Base-by-base conservation (phyloP, 2,113 vertebrate species). In the Malurus melanocephalus region DNA sequence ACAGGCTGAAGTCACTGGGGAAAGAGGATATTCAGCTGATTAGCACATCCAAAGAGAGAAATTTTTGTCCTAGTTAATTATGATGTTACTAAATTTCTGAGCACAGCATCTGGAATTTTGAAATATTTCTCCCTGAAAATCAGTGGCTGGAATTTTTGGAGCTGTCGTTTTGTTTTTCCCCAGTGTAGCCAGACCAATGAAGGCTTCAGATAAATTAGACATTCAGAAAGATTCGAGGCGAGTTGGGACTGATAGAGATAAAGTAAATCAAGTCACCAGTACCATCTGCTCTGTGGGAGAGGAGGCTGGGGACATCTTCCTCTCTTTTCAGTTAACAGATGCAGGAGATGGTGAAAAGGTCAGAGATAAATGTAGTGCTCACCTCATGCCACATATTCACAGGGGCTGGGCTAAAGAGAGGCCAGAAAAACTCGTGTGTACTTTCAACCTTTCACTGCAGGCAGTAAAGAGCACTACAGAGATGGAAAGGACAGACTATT, bases 351-450 rank as follows among this genome's bases (percentile, higher is more conserved):
- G 93, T 59, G 57, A 93, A 95, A 97, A 97, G 97, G 96, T 97
- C 96, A 97, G 93, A 95, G 86, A 96, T 95, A 97, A 97, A 97
- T 94, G 93, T 89, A 94, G 90, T 84, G 89, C 87, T 96, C 83
- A 59, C 93, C 96, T 95, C 40, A 45, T 92, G 92, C 92, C 91
- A 82, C 87, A 85, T 97, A 96, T 95, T 94, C 95, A 95, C 67
- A 21, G 73, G 78, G 72, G 72, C 55, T 88, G 88, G 93, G 92
- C 91, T 95, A 95, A 91, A 94, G 90, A 93, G 93, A 92, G 72
- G 82, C 88, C 85, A 87, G 83, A 95, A 94, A 90, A 97, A 96
- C 92, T 93, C 69, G 4, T 92, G 71, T 92, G 93, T 93, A 90
- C 93, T 93, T 96, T 97, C 95, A 96, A 93, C 93, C 92, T 97